Evolutionary conservation across 2,113 vertebrate species (phyloP).

Genomic region (Anoplopoma fimbria): DNA sequence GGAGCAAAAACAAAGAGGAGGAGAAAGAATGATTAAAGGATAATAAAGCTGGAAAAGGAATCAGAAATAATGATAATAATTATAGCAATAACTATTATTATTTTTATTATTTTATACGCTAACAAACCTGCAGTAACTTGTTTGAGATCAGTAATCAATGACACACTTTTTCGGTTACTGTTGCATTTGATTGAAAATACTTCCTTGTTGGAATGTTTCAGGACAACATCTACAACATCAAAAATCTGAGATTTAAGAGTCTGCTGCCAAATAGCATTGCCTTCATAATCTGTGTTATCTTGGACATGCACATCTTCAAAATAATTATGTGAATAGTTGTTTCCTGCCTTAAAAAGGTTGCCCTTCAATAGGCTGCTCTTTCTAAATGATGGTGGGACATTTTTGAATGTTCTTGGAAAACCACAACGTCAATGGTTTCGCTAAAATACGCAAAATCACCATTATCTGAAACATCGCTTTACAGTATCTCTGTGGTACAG

Average conservation of each 20-base stretch:
- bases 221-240: too few relatives aligned
- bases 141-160: not conserved
- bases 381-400: not conserved
- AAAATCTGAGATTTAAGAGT: not conserved
- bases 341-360: conserved; percentile 4
- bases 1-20: conserved; percentile 10
- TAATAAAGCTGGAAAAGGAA: not conserved
- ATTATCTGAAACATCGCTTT: not conserved
- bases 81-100: too few relatives aligned
- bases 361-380: not conserved
- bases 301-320: not conserved
- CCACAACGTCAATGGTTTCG: not conserved
- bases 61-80: too few relatives aligned
- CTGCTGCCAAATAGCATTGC: not conserved
- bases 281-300: conserved; percentile 7
- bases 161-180: not conserved
- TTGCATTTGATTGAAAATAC: not conserved
- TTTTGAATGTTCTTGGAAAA: not conserved
- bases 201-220: not conserved
- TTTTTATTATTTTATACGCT: too few relatives aligned
- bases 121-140: not conserved
- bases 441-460: conserved; percentile 11
- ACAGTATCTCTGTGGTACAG: conserved; percentile 4
- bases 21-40: not conserved
- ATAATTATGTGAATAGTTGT: not conserved